Base-by-base conservation (phyloP, 2,113 vertebrate species). In the Hassar affinis region DNA sequence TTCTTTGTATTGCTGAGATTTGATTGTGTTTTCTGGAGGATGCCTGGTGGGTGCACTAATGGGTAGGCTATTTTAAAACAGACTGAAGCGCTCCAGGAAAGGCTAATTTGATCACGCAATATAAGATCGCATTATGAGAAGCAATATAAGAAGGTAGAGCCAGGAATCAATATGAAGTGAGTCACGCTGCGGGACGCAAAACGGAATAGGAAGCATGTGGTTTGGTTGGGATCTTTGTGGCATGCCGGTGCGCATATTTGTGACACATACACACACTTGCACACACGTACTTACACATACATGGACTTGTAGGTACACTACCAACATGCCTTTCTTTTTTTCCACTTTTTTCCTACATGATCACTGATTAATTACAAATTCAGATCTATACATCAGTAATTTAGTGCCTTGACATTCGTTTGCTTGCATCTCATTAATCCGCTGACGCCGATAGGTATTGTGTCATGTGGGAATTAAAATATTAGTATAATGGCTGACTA, bases 131-230 rank as follows among this genome's bases (percentile, higher is more conserved):
- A 79, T 79, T 79, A 79, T 64, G 42, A 78, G 61, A 42, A 78
- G 74, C 74, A 78, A 78, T 78, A 56, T 83, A 68, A 83, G 74
- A 78, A 3, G 33, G 17, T 12, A 52, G 49, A 54, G 59, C 45
- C 35, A 14, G 49, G 49, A 84, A 78, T 66, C 82, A 84, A 68
- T 78, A 77, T 83, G 57, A 84, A 64, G 42, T 76, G 27, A 22
- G 25, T 45, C 61, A 56, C 52, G 6, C 72, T 54, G 59, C 47
- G 81, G 59, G 74, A 42, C 74, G 42, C 47, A 20, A 38, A 78
- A 54, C 25, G 51, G 72, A 78, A 72, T 45, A 69, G 42, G 68
- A 49, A 33, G 12, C 27, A 61, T 82, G 80, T 62, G 52, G 69
- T 33, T 69, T 25, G 54, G 27, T 57, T 49, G 5, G 15, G 47